A percentile compares a stretch with the other conserved stretches of the same genome.
These are phyloP conservation scores for Oryctolagus cuniculus DNA, from an alignment of 2,113 vertebrate genomes.

Conservation along the genomic window DNA sequence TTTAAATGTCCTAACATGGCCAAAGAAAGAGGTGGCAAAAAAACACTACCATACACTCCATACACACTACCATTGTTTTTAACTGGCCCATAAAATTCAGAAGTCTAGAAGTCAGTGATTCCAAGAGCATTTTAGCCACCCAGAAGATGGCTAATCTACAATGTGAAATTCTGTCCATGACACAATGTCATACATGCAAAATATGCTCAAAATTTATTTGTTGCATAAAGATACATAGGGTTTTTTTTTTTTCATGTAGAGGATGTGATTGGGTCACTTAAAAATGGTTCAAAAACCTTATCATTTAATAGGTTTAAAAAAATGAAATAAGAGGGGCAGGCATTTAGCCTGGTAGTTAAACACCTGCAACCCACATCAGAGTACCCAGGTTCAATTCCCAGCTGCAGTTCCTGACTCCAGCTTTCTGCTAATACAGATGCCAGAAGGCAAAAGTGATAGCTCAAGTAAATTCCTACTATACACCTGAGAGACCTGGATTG, in stretches of 20 bases:
- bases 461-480: too few species aligned
- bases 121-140: neutral
- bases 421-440: too few species aligned
- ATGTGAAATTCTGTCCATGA: neutral
- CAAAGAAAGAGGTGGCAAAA: neutral
- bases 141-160: neutral
- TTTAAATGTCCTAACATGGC: neutral
- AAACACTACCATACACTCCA: neutral
- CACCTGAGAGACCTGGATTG: too few species aligned
- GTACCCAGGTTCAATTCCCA: too few species aligned
- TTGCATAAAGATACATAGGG: constrained; percentile 6
- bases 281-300: neutral
- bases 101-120: neutral
- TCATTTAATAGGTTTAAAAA: neutral
- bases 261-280: neutral
- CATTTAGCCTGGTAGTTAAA: too few species aligned
- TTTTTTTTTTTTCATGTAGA: neutral
- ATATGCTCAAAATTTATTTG: neutral
- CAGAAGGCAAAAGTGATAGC: too few species aligned
- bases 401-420: too few species aligned
- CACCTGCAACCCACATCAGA: too few species aligned
- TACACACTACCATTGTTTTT: neutral
- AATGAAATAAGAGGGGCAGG: constrained; percentile 2
- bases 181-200: neutral
- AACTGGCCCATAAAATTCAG: neutral